phyloP scores from a whole-genome alignment of 2,113 vertebrate genomes.

The Psettodes erumei region DNA sequence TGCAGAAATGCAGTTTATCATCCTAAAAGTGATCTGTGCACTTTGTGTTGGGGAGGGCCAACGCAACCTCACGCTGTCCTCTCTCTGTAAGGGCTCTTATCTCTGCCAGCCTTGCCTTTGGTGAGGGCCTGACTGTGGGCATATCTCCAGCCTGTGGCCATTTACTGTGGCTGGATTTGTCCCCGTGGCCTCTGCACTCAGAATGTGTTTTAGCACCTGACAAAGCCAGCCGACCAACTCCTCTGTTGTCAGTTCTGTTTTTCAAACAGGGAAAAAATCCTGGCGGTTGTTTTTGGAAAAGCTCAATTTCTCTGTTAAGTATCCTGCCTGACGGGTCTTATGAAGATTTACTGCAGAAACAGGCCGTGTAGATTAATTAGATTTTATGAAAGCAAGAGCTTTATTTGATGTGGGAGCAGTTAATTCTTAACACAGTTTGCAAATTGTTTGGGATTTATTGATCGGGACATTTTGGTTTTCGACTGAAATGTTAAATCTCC shows the following conservation, averaged over 20 bases:
- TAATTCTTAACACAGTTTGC: not conserved
- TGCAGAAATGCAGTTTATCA: too few species aligned
- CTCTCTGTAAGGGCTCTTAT: constrained; percentile 37
- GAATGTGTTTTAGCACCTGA: too few species aligned
- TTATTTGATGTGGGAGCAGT: not conserved
- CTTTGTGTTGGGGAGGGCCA: not conserved
- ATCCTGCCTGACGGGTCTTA: not conserved
- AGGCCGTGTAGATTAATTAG: not conserved
- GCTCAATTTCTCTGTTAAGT: not conserved
- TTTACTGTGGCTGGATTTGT: too few species aligned
- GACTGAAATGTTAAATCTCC: not conserved
- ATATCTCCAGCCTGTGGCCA: not conserved
- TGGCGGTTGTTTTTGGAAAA: not conserved
- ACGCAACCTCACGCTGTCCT: not conserved
- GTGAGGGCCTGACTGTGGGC: not conserved
- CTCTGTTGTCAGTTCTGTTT: not conserved
- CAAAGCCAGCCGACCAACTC: too few species aligned
- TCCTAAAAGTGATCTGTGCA: too few species aligned
- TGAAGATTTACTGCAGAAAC: not conserved
- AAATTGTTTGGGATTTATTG: not conserved
- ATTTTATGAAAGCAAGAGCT: not conserved
- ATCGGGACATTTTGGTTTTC: not conserved
- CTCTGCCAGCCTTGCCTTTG: constrained; percentile 9
- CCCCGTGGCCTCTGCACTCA: too few species aligned
- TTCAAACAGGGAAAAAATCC: not conserved